These are phyloP conservation scores for Paramormyrops kingsleyae DNA, from an alignment of 2,113 vertebrate species.

Conservation along the genomic window DNA sequence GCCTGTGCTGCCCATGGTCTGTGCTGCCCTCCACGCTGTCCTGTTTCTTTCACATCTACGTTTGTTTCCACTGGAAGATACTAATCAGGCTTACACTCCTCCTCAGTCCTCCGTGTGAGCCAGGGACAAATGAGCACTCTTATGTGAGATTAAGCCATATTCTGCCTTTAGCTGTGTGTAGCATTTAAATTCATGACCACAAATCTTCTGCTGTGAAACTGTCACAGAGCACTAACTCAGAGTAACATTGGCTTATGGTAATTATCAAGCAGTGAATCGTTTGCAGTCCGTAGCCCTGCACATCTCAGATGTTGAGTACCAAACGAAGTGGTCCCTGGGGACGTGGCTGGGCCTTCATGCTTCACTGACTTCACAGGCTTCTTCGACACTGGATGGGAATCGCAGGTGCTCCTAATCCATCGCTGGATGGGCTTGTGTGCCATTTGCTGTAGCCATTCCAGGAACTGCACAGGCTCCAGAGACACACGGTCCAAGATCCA, in stretches of 20 bases:
- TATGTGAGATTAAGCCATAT: constrained; percentile 22
- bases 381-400: not conserved
- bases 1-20: not conserved
- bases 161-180: not conserved
- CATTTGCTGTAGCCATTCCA: not conserved
- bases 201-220: not conserved
- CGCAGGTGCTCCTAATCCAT: not conserved
- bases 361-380: not conserved
- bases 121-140: not conserved
- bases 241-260: not conserved
- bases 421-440: not conserved
- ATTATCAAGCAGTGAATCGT: not conserved
- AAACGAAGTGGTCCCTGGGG: not conserved
- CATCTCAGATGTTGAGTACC: not conserved
- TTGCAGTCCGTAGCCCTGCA: not conserved
- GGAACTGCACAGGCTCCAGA: not conserved
- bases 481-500: not conserved
- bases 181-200: not conserved
- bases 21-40: not conserved
- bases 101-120: not conserved
- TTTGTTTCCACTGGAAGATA: not conserved
- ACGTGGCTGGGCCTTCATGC: not conserved
- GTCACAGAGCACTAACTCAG: not conserved
- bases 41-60: not conserved
- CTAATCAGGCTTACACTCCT: not conserved